Evolutionary conservation across 2,113 vertebrate species (phyloP).

Genomic region (Falcunculus frontatus): DNA sequence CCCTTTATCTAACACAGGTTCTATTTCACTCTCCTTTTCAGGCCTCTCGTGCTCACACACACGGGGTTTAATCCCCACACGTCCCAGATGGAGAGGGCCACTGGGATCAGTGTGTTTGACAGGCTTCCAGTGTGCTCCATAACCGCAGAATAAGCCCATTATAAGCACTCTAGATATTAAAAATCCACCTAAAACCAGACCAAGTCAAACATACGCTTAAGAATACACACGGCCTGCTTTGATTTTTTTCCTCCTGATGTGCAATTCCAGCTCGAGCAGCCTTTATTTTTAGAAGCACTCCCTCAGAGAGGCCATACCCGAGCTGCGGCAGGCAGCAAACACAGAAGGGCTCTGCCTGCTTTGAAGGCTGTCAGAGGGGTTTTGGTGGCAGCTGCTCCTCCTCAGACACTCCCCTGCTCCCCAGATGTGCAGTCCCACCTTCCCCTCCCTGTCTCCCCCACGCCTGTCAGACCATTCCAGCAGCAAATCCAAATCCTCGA

Average conservation of each 20-base stretch:
- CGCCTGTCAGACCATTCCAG: background rate
- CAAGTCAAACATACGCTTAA: background rate
- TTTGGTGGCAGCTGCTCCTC: background rate
- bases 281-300: background rate
- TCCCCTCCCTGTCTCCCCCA: background rate
- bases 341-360: accelerated
- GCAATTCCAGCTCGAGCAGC: background rate
- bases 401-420: background rate
- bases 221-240: background rate
- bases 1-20: background rate
- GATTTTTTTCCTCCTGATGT: background rate
- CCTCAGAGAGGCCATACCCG: background rate
- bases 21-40: background rate
- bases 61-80: background rate
- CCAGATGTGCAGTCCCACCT: background rate
- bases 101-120: background rate
- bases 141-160: background rate
- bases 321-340: background rate
- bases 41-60: background rate
- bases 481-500: background rate
- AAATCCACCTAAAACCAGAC: background rate
- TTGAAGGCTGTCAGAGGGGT: background rate
- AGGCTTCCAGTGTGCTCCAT: background rate
- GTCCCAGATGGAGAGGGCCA: background rate
- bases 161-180: background rate